A percentile compares a stretch with the other conserved stretches of the same genome.
Evolutionary conservation across 2,888 invertebrate genomes (phyloP).

Genomic region (Drosophila infuscata): DNA sequence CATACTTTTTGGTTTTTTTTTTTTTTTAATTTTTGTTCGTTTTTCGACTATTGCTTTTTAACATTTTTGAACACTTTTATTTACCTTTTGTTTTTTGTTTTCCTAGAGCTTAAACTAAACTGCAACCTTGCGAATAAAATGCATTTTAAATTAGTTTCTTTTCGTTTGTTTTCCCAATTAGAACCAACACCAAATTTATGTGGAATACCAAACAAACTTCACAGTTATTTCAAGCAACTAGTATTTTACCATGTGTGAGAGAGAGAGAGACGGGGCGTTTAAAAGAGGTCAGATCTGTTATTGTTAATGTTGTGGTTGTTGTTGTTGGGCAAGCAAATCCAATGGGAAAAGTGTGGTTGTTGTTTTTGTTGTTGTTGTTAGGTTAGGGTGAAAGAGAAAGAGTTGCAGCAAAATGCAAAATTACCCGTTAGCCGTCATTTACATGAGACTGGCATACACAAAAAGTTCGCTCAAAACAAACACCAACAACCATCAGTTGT

Average conservation of each 20-base stretch:
- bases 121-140: conserved; percentile 61
- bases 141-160: conserved; percentile 8
- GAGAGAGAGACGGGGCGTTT: background rate
- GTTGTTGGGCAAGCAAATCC: conserved; percentile 53
- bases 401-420: conserved; percentile 68
- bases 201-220: conserved; percentile 26
- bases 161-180: conserved; percentile 29
- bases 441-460: conserved; percentile 21
- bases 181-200: conserved; percentile 73
- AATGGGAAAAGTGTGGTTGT: conserved; percentile 46
- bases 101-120: conserved; percentile 66
- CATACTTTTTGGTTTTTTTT: conserved; percentile 62
- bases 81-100: conserved; percentile 57
- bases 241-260: conserved; percentile 40
- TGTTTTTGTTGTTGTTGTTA: conserved; percentile 4
- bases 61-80: conserved; percentile 79
- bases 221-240: conserved; percentile 38
- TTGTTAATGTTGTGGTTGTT: conserved; percentile 28
- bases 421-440: conserved; percentile 24
- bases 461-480: conserved; percentile 52
- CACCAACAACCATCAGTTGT: conserved; percentile 58
- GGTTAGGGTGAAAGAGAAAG: conserved; percentile 27
- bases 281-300: conserved; percentile 41
- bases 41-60: conserved; percentile 79
- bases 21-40: too few species aligned